phyloP scores from a whole-genome alignment of 2,888 invertebrate genomes.

The Unio pictorum region DNA sequence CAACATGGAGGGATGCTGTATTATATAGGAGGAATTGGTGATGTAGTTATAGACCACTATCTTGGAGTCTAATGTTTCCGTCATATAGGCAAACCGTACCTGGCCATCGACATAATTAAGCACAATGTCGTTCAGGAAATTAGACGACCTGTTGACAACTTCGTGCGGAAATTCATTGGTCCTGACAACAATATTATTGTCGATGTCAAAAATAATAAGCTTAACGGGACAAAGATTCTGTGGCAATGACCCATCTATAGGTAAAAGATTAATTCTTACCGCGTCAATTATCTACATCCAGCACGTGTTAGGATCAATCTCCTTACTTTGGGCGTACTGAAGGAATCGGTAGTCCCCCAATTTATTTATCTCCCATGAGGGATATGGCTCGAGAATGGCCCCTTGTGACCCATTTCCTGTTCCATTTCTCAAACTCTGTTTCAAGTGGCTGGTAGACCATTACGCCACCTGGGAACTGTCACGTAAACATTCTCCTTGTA shows the following conservation, averaged over 20 bases:
- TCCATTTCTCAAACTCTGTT: constrained; percentile 18
- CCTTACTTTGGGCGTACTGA: constrained; percentile 40
- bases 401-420: background rate
- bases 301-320: constrained; percentile 33
- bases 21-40: constrained; percentile 18
- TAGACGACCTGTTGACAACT: constrained; percentile 19
- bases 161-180: constrained; percentile 20
- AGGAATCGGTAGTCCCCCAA: constrained; percentile 23
- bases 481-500: constrained; percentile 38
- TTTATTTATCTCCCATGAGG: constrained; percentile 25
- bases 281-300: constrained; percentile 45
- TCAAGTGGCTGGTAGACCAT: constrained; percentile 41
- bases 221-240: constrained; percentile 31
- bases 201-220: constrained; percentile 22
- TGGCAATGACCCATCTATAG: constrained; percentile 2
- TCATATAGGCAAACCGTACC: constrained; percentile 29
- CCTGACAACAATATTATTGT: constrained; percentile 2
- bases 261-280: constrained; percentile 19
- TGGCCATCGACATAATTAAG: constrained; percentile 25
- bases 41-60: constrained; percentile 25
- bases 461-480: constrained; percentile 46
- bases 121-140: constrained; percentile 36
- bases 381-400: constrained; percentile 23
- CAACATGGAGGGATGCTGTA: constrained; percentile 21
- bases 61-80: constrained; percentile 21